Conservation (phyloP, 2,113 vertebrate species). For the Tautogolabrus adspersus region DNA sequence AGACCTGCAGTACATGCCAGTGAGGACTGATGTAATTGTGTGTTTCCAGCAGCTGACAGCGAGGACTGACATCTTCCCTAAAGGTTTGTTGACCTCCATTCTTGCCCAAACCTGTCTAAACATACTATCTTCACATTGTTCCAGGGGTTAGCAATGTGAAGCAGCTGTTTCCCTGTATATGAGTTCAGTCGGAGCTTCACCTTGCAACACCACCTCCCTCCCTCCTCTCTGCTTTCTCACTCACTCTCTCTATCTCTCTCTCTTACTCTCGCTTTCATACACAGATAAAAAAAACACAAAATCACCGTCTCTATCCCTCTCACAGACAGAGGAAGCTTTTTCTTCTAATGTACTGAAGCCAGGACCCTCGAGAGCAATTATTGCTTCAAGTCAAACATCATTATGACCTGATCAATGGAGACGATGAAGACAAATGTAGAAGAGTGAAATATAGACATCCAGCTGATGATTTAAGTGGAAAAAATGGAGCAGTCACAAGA, state of each 20-base stretch:
- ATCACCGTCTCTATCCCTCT: neutral
- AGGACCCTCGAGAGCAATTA: slow-evolving; percentile 32
- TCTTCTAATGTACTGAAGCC: slow-evolving; percentile 27
- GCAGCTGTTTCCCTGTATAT: slow-evolving; percentile 82
- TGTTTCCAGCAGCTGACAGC: slow-evolving; percentile 65
- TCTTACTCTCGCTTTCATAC: neutral
- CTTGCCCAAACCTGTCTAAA: slow-evolving; percentile 83
- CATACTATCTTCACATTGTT: slow-evolving; percentile 81
- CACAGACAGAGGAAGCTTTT: slow-evolving; percentile 23
- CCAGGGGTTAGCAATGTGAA: slow-evolving; percentile 80
- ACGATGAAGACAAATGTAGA: slow-evolving; percentile 4
- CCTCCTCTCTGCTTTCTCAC: neutral
- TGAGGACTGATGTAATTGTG: slow-evolving; percentile 58
- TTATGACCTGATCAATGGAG: slow-evolving; percentile 27
- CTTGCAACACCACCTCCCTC: slow-evolving; percentile 7
- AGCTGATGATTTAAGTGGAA: neutral
- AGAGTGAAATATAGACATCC: neutral
- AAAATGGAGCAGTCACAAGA: neutral
- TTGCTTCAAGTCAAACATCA: slow-evolving; percentile 49
- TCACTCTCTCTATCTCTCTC: neutral
- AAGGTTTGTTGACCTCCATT: slow-evolving; percentile 78
- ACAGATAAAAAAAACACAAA: slow-evolving; percentile 2
- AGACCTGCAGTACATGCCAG: slow-evolving; percentile 39
- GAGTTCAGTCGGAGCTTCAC: slow-evolving; percentile 69
- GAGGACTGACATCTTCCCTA: slow-evolving; percentile 69